Evolutionary conservation across 2,888 invertebrate genomes (phyloP).

Genomic region (Cyrtodaria siliqua): DNA sequence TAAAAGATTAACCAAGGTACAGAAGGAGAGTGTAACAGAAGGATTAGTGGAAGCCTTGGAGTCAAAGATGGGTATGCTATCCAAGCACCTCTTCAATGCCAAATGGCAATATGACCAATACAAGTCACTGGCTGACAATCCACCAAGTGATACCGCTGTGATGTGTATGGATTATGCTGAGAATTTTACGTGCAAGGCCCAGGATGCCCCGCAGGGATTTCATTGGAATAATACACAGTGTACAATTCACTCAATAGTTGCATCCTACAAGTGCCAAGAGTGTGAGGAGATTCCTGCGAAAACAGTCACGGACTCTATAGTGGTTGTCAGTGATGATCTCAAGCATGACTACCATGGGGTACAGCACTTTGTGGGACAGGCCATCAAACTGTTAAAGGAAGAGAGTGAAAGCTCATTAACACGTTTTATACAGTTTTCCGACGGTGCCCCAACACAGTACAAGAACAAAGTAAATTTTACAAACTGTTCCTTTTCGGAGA

Average conservation of each 20-base stretch:
- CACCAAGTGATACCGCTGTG: too few species aligned
- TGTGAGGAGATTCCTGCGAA: neutral
- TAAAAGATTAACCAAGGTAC: too few species aligned
- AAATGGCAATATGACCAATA: too few species aligned
- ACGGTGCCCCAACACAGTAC: conserved; percentile 13
- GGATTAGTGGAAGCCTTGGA: too few species aligned
- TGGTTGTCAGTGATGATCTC: conserved; percentile 6
- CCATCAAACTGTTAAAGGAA: conserved; percentile 4
- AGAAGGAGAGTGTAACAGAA: too few species aligned
- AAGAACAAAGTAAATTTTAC: conserved; percentile 10
- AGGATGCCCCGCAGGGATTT: conserved; percentile 24
- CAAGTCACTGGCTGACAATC: too few species aligned
- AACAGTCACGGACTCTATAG: conserved; percentile 4
- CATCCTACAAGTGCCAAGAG: conserved; percentile 5
- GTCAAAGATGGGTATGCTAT: too few species aligned
- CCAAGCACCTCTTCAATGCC: too few species aligned
- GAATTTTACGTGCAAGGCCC: conserved; percentile 28
- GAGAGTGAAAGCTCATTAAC: neutral
- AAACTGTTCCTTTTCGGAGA: conserved; percentile 4
- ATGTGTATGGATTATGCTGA: conserved; percentile 24
- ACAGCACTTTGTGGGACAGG: neutral
- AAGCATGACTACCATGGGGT: conserved; percentile 9
- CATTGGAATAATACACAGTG: conserved; percentile 25
- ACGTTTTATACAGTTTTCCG: conserved; percentile 4
- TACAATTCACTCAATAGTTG: conserved; percentile 35